Percentiles rank a stretch among this genome's conserved stretches.
Conservation (phyloP, 2,797 vertebrate genomes). For the Acipenser transmontanus region DNA sequence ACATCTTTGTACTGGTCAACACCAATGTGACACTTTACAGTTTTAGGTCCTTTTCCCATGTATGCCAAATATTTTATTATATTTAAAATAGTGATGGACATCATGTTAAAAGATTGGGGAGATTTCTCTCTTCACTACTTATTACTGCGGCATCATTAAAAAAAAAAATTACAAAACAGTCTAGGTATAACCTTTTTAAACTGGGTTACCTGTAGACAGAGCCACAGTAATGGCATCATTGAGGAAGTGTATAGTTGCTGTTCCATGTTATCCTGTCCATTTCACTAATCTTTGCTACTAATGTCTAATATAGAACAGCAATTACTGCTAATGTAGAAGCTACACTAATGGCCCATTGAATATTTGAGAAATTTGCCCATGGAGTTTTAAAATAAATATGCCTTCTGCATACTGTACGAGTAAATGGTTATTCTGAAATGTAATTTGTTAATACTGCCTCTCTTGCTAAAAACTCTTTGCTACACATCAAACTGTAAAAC, state of each 20-base stretch:
- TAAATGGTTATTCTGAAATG: too few species aligned
- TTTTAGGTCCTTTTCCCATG: too few species aligned
- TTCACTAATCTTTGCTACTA: constrained; percentile 55
- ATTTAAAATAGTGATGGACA: neutral
- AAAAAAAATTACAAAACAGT: neutral
- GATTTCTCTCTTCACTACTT: neutral
- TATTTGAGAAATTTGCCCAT: constrained; percentile 13
- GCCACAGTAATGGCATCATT: too few species aligned
- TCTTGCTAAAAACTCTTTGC: neutral
- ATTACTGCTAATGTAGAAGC: constrained; percentile 55
- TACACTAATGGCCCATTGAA: constrained; percentile 23
- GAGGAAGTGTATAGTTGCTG: neutral
- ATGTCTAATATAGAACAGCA: constrained; percentile 50
- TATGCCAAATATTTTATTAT: too few species aligned
- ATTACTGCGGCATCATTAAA: neutral
- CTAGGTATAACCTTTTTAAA: too few species aligned
- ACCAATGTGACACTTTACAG: too few species aligned
- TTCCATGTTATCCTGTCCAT: constrained; percentile 24
- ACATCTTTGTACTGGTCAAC: too few species aligned
- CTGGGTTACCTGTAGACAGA: too few species aligned
- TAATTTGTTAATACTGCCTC: too few species aligned
- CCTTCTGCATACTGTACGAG: too few species aligned
- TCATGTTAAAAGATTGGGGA: neutral
- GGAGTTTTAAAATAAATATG: neutral
- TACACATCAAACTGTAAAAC: neutral